These are phyloP conservation scores for Campylomormyrus tamandua DNA, from an alignment of 2,113 vertebrate species.

Conservation along the genomic window DNA sequence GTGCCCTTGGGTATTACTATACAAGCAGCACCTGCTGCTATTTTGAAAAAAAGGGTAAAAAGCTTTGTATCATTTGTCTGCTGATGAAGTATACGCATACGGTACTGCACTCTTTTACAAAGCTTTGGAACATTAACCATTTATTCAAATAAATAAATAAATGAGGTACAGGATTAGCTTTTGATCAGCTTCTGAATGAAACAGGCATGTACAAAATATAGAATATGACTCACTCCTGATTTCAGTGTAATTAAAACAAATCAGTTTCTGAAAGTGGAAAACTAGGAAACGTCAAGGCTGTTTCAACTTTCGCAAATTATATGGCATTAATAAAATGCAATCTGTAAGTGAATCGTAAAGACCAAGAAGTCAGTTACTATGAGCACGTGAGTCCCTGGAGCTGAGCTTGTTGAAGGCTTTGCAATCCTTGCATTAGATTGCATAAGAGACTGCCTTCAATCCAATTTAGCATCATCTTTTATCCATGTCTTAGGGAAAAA, in stretches of 20 bases:
- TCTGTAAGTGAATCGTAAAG: slow-evolving; percentile 46
- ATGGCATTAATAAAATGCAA: slow-evolving; percentile 43
- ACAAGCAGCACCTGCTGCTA: not conserved
- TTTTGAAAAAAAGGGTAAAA: not conserved
- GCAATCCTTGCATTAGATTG: slow-evolving; percentile 37
- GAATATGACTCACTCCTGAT: not conserved
- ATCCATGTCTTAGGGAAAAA: slow-evolving; percentile 8
- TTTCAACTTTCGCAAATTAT: slow-evolving; percentile 45
- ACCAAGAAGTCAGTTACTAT: slow-evolving; percentile 38
- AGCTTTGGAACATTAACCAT: not conserved
- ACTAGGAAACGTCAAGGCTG: slow-evolving; percentile 31
- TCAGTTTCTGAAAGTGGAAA: slow-evolving; percentile 30
- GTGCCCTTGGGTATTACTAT: not conserved
- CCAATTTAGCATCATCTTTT: slow-evolving; percentile 38
- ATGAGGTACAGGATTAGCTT: not conserved
- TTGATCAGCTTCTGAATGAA: not conserved
- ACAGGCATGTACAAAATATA: not conserved
- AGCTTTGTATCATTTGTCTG: not conserved
- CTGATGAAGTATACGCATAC: not conserved
- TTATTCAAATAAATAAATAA: not conserved
- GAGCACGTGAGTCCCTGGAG: slow-evolving; percentile 42
- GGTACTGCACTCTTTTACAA: not conserved
- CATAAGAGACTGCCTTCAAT: slow-evolving; percentile 32
- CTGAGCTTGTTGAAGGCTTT: slow-evolving; percentile 26
- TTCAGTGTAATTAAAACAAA: slow-evolving; percentile 1